Evolutionary conservation across 1,140 invertebrate species (phyloP), one percentile per base, ranked within the genome.

Genomic region (Heterodera carotae): DNA sequence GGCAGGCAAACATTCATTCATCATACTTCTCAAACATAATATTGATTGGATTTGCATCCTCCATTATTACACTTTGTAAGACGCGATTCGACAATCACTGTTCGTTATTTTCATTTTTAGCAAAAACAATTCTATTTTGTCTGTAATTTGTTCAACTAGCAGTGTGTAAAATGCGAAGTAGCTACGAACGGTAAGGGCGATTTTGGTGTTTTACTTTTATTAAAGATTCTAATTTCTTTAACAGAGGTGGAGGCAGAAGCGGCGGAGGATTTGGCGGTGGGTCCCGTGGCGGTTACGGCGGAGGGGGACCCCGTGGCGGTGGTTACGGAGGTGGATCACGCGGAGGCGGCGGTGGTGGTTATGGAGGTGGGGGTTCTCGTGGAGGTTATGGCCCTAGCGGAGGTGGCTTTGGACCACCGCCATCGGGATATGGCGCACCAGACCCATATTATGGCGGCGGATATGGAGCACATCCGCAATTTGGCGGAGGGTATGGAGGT

Each of bases 401-500:
- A 7, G 76, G 76, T 78, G 76, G 43, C 2, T 27, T 15, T 56
- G 29, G 59, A 15, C 27, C 59, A 31, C 64, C 64, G 64, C 27
- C 71, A 31, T n/a, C 33, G 5, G 43, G 48, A 31, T 48, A 31
- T 6, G 75, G 76, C 2, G n/a, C 53, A 22, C 31, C 33, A 33
- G 43, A 36, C 25, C 7, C 29, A 10, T n/a, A 34, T n/a, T 43
- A 73, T 66, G 76, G 77, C 25, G 76, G 76, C 25, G 76, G 76
- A 22, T 77, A 70, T 79, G 77, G 77, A 12, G 10, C 75, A 76
- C 8, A 36, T 68, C 39, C 39, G 31, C 56, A 62, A 29, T 75
- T 31, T 59, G 83, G 80, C 4, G 69, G 75, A 27, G 75, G 79
- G 15, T 66, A 73, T 34, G 80, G 82, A 43, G 82, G 69, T 18